Base-by-base conservation (phyloP, 1,140 invertebrate genomes). In the Drosophila punjabiensis region DNA sequence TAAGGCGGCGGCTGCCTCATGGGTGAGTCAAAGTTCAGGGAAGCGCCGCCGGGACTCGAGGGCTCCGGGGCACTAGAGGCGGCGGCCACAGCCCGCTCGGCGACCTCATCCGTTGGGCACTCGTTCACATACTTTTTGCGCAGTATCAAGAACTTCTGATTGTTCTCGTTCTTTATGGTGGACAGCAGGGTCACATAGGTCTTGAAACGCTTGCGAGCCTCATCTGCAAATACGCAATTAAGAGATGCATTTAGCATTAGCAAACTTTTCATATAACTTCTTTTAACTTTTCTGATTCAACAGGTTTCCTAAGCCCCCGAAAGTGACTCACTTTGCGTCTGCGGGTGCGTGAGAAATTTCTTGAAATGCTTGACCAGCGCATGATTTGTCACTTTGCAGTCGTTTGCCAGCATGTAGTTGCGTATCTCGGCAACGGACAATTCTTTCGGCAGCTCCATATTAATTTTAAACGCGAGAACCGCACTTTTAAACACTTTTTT, bases 301-400 rank as follows among this genome's bases (percentile, higher is more conserved):
- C 88, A 89, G 81, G 81, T 91, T 39, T 28, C 10, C 35, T 18
- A 14, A 35, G 9, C 16, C 32, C 53, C 37, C n/a, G 24, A 47
- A 68, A 66, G 61, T 92, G 91, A 93, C 91, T 93, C 91, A 93
- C 92, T 92, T 92, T 93, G 91, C n/a, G 89, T 84, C 20, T 93
- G 79, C 41, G 87, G 82, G 47, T 92, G 96, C 60, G 96, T 98
- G 28, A 98, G 94, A 93, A 97, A 97, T 66, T 94, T 94, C 93
- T 97, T 98, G 85, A 98, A 98, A 94, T 98, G 95, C 93, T 97
- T 97, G 39, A 98, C 97, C 67, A 98, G 94, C 68, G 98, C 96
- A 93, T 97, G 96, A 93, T 98, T 98, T 79, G 96, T 96, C 56
- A 97, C 97, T 94, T 96, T 96, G 24, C 97, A 97, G 73, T 97